A percentile compares a stretch with the other conserved stretches of the same genome.
These are phyloP conservation scores for Ernsta delagoae DNA, from an alignment of 2,888 invertebrate species.

Conservation along the genomic window DNA sequence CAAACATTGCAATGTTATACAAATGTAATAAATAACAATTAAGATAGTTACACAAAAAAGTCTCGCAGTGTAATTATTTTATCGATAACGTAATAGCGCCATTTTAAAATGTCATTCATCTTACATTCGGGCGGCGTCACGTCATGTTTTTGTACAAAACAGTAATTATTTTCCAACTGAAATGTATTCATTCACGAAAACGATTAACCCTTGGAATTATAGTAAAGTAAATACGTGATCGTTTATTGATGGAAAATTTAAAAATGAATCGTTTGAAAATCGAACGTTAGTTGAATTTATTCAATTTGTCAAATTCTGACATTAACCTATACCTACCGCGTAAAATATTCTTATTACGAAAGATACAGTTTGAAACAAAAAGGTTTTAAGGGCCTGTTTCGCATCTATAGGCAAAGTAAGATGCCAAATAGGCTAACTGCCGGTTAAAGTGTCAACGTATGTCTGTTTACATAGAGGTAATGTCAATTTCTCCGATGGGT, in stretches of 20 bases:
- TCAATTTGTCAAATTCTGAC: not conserved
- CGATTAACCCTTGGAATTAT: not conserved
- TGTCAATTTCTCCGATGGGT: too few species aligned
- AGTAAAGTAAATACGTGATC: not conserved
- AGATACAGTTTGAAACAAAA: too few species aligned
- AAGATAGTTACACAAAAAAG: not conserved
- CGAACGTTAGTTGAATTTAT: not conserved
- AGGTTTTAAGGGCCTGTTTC: too few species aligned
- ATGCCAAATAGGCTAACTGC: too few species aligned
- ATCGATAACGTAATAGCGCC: not conserved
- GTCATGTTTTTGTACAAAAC: not conserved
- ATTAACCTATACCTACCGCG: too few species aligned
- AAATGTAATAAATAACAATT: slow-evolving; percentile 1
- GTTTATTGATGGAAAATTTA: not conserved
- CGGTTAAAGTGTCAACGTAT: too few species aligned
- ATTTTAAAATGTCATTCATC: not conserved
- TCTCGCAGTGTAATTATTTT: not conserved
- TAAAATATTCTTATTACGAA: too few species aligned
- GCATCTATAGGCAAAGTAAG: too few species aligned
- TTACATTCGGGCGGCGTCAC: slow-evolving; percentile 1
- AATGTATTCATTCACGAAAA: not conserved
- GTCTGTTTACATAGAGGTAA: too few species aligned
- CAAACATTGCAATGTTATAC: not conserved
- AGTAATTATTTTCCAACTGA: not conserved
- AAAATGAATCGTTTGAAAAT: not conserved